Evolutionary conservation across 1,140 invertebrate species (phyloP).

Genomic region (Asobara japonica): DNA sequence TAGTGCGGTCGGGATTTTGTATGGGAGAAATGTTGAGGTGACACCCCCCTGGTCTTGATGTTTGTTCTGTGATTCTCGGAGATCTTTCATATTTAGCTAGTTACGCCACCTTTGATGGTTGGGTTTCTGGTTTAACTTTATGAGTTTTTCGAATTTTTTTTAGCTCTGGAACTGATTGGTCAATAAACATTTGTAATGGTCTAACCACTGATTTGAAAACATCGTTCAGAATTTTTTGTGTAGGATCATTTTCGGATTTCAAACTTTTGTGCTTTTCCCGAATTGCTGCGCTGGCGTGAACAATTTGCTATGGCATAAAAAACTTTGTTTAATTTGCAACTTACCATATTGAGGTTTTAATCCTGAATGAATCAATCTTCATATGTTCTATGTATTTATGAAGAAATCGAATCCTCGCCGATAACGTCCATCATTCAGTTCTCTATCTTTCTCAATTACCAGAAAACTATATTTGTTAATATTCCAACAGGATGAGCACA

Average conservation of each 20-base stretch:
- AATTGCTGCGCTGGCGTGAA: not conserved
- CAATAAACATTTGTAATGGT: not conserved
- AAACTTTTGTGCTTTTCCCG: not conserved
- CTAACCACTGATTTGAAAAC: not conserved
- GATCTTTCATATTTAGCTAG: no score
- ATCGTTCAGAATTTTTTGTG: not conserved
- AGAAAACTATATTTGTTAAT: conserved; percentile 46
- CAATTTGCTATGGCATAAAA: not conserved
- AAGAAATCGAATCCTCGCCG: conserved; percentile 46
- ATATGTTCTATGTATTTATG: conserved; percentile 21
- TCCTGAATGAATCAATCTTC: not conserved
- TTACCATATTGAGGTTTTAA: not conserved
- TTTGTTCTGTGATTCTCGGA: no score
- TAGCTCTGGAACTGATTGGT: not conserved
- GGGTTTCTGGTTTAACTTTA: no score
- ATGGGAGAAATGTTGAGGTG: no score
- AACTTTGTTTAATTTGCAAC: not conserved
- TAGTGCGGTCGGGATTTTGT: no score
- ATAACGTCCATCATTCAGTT: conserved; percentile 43
- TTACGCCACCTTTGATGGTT: no score
- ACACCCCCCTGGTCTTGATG: no score
- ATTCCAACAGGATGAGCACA: conserved; percentile 39
- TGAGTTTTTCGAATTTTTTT: not conserved
- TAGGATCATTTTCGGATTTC: not conserved
- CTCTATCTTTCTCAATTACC: conserved; percentile 48